A percentile compares a stretch with the other conserved stretches of the same genome.
Evolutionary conservation across 2,113 vertebrate genomes (phyloP).

Genomic region (Anolis sagrei): DNA sequence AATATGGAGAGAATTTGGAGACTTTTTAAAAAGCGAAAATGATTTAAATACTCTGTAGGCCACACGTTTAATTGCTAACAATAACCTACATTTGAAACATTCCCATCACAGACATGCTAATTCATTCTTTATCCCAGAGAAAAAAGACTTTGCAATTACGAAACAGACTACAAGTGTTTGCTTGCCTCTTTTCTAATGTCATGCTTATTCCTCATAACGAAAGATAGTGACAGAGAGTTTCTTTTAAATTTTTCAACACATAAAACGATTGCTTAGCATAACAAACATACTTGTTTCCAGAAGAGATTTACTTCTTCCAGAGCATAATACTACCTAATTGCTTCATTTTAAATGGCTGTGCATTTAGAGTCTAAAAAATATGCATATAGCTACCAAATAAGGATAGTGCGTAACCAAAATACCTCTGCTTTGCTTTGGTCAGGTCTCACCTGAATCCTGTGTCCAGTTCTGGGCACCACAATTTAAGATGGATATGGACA

Average conservation of each 20-base stretch:
- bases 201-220: neutral
- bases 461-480: no score
- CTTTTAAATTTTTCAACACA: no score
- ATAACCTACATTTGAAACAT: neutral
- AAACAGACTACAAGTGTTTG: neutral
- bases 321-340: neutral
- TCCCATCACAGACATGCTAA: neutral
- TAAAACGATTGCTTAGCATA: no score
- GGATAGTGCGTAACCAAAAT: neutral
- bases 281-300: no score
- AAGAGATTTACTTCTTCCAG: no score
- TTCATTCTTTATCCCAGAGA: neutral
- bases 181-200: neutral
- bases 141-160: neutral
- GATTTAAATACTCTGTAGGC: slow-evolving; percentile 20
- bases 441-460: no score
- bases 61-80: neutral
- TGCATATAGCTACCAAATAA: neutral
- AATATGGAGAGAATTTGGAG: slow-evolving; percentile 5
- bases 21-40: no score
- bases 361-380: neutral
- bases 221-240: neutral
- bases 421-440: neutral
- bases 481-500: no score
- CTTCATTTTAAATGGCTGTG: neutral